Evolutionary conservation across 2,113 vertebrate species (phyloP), one percentile per base, ranked within the genome.

Genomic region (Neotoma lepida): DNA sequence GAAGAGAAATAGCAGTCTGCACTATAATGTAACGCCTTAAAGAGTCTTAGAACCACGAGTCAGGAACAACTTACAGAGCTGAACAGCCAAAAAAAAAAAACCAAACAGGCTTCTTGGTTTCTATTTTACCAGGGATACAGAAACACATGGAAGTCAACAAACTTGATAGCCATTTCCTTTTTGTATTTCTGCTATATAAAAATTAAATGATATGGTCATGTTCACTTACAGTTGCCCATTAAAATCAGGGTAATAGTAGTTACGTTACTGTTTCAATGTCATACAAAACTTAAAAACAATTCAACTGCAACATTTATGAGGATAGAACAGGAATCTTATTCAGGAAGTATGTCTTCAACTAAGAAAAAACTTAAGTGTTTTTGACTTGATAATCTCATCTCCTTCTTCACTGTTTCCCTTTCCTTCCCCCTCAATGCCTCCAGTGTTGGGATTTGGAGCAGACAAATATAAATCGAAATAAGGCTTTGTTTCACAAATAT

Each of bases 141-240:
- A 94, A 82, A 81, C 30, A 82, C 64, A 84, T 63, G 35, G n/a
- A 49, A 86, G 41, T 74, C 64, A 90, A 28, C 44, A 87, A 88
- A 58, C 14, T 30, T 44, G 39, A 86, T 4, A 92, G 49, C 8
- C 88, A 1, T 76, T 89, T 74, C 2, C 18, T 90, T 86, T 86
- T 28, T 76, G 49, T 49, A 76, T 86, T 96, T 96, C 46, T 96
- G 82, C 51, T 70, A 76, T 28, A 49, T 24, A 91, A 74, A 90
- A 63, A 94, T 81, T 85, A 93, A 94, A 85, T 76, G 2, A 33
- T 30, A 90, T 54, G 78, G 77, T 33, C 78, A 93, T 76, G 4
- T 78, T 88, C 51, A 89, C 73, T 54, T 78, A 87, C 0, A 77
- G 15, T n/a, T 91, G 58, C 58, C 56, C 81, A 73, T 66, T 28